A percentile compares a stretch with the other conserved stretches of the same genome.
phyloP scores from a whole-genome alignment of 2,113 vertebrate species.

The Pteropus alecto region DNA sequence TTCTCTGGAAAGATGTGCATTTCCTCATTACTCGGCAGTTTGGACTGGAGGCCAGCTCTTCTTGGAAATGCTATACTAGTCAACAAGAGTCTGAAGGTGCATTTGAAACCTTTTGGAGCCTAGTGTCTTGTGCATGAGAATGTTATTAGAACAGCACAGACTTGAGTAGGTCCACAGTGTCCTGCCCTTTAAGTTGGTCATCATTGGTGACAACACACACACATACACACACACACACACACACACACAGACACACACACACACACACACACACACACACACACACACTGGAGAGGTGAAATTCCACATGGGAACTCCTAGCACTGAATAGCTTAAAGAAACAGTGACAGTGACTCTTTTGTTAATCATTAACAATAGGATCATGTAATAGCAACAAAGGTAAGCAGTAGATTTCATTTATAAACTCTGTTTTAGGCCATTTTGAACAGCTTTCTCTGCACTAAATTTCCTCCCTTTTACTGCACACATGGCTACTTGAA shows the following conservation, averaged over 20 bases:
- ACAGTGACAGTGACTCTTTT: not conserved
- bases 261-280: not conserved
- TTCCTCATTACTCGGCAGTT: not conserved
- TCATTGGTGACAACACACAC: not conserved
- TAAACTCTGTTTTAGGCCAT: slow-evolving; percentile 28
- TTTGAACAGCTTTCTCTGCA: not conserved
- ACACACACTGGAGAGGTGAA: not conserved
- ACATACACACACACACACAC: slow-evolving; percentile 21
- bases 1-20: not conserved
- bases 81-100: not conserved
- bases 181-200: not conserved
- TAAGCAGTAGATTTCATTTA: slow-evolving; percentile 47
- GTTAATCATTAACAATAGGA: slow-evolving; percentile 30
- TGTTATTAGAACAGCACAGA: not conserved
- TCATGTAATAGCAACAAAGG: slow-evolving; percentile 30
- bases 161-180: not conserved
- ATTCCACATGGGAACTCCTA: slow-evolving; percentile 57
- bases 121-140: not conserved
- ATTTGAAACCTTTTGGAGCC: not conserved
- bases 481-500: not conserved
- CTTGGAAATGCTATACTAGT: not conserved
- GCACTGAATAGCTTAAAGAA: slow-evolving; percentile 31
- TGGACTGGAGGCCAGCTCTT: not conserved
- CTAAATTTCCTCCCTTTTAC: not conserved
- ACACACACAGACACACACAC: not conserved